Evolutionary conservation across 2,888 invertebrate genomes (phyloP).

Genomic region (Pseudolycoriella hygida): DNA sequence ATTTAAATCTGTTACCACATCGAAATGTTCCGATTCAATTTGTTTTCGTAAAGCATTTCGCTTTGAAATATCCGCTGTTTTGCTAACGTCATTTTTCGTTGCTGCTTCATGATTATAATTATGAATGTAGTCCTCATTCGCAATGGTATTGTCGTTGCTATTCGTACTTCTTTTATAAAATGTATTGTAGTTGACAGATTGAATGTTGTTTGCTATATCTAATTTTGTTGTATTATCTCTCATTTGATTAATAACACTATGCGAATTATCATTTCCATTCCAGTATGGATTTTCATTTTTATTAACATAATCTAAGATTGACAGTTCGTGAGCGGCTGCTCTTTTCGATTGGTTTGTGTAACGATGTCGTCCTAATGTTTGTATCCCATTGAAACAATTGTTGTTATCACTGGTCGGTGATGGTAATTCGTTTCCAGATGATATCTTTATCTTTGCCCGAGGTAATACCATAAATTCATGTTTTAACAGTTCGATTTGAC

Average conservation of each 20-base stretch:
- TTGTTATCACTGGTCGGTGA: not conserved
- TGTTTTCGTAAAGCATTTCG: not conserved
- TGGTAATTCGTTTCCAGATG: not conserved
- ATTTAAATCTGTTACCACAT: not conserved
- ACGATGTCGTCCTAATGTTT: conserved; percentile 9
- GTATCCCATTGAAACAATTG: not conserved
- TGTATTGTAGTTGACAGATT: too few species aligned
- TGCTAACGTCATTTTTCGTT: not conserved
- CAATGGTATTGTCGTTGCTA: not conserved
- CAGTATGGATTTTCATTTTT: not conserved
- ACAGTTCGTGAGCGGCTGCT: not conserved
- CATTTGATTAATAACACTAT: not conserved
- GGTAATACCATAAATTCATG: conserved; percentile 5
- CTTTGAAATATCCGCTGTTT: not conserved
- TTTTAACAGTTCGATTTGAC: conserved; percentile 5
- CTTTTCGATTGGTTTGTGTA: not conserved
- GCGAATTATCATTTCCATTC: not conserved
- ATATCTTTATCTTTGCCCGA: not conserved
- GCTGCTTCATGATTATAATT: not conserved
- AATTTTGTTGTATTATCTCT: not conserved
- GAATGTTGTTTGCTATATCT: not conserved
- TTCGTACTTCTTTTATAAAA: not conserved
- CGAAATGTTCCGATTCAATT: not conserved
- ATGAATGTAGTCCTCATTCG: not conserved
- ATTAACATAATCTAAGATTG: not conserved